These are phyloP conservation scores for Drosophila dives DNA, from an alignment of 2,888 invertebrate genomes.

Conservation along the genomic window DNA sequence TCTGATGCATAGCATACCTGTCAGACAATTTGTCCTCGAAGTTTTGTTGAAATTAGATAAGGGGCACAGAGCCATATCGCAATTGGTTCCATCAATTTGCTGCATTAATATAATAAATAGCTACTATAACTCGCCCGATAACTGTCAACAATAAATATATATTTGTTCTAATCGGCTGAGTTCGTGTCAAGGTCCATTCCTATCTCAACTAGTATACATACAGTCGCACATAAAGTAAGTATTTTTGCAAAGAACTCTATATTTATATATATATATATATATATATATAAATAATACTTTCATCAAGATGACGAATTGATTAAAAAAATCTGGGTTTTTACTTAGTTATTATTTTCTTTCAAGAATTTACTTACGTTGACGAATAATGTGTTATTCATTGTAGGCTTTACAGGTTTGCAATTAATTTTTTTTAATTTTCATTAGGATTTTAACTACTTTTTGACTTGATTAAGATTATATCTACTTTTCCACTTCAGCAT, in stretches of 20 bases:
- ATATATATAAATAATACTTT: not conserved
- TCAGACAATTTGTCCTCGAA: constrained; percentile 72
- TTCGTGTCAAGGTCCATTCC: constrained; percentile 17
- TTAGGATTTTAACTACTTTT: too few relatives aligned
- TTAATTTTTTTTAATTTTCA: too few relatives aligned
- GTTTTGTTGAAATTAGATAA: constrained; percentile 53
- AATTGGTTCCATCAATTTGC: constrained; percentile 33
- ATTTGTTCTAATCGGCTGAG: not conserved
- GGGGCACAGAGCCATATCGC: constrained; percentile 11
- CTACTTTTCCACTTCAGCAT: too few relatives aligned
- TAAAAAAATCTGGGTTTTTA: too few relatives aligned
- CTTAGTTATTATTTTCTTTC: not conserved
- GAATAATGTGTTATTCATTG: not conserved
- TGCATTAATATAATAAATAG: constrained; percentile 16
- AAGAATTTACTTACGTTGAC: not conserved
- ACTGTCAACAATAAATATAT: constrained; percentile 34
- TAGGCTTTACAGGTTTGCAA: too few relatives aligned
- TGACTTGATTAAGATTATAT: too few relatives aligned
- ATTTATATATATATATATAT: not conserved
- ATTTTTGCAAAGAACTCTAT: not conserved
- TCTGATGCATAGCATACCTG: constrained; percentile 23
- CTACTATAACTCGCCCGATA: constrained; percentile 20
- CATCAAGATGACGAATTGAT: not conserved
- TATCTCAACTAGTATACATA: not conserved
- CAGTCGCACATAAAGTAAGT: not conserved